Base-by-base conservation (phyloP, 2,888 invertebrate genomes). In the Athalia circularis region DNA sequence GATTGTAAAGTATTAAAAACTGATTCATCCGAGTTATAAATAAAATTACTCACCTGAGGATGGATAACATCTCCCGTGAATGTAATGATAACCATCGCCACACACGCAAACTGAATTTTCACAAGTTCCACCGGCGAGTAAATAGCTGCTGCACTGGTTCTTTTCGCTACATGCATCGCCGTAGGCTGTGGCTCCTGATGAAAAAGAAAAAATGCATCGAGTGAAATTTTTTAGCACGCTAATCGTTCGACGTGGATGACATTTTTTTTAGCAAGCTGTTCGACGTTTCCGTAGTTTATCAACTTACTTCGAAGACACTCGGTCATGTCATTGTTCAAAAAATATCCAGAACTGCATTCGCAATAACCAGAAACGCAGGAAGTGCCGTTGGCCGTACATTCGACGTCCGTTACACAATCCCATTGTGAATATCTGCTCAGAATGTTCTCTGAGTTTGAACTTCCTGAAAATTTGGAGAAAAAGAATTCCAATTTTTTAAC, bases 41-140 rank as follows among this genome's bases (percentile, higher is more conserved):
- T 29, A n/a, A 45, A 70, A n/a, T 70, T 7, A 68, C 80, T 80
- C 77, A 88, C 88, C 86, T 67, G 82, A 77, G n/a, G 86, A 82
- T n/a, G 57, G 74, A 50, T 82, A 83, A 76, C 88, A 88, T 67
- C 80, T 81, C 4, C 87, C 88, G 65, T 86, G 86, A 5, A 85
- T 70, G 75, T 88, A 88, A 77, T 88, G 86, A 77, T 84, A 88
- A 59, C 86, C 85, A 7, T 81, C 64, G 9, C 64, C 65, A 77
- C 87, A 88, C 3, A 48, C 77, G 77, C 88, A 88, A 13, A n/a
- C 59, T 29, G 81, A 78, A n/a, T 83, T 65, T 4, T 78, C 61
- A 75, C 87, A 88, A 54, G 57, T 77, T 48, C 80, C 86, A 75
- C 87, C 87, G 5, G 68, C 77, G 4, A 77, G 77, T 62, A 88